Evolutionary conservation across 2,797 vertebrate genomes (phyloP), one percentile per base, ranked within the genome.

Genomic region (Molothrus ater): DNA sequence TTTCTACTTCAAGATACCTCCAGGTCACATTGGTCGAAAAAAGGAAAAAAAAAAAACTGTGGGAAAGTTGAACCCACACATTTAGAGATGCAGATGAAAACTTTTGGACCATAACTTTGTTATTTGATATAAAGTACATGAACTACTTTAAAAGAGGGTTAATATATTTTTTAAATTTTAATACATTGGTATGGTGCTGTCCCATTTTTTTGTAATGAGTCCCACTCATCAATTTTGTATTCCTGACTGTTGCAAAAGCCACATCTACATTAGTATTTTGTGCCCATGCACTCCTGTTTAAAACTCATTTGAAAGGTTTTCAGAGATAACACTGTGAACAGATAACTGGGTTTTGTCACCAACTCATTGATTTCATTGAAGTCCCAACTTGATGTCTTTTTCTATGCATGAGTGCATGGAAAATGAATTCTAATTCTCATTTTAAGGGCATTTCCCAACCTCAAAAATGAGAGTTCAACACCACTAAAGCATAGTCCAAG

Each of bases 1-100:
- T 93, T 97, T 95, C 76, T 80, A 91, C 82, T 95, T 53, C 70
- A 96, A 97, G 84, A 94, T 87, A 93, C 70, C 92, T 95, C 83
- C 92, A 96, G 96, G 96, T 96, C 93, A 97, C 45, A 60, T 1
- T 63, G 42, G 74, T 70, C 31, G 56, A 63, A 91, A 92, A 57
- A 73, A 18, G 1, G 5, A 1, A 7, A 65, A 56, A 56, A 56
- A 50, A 56, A 56, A 47, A 63, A 54, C 4, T 7, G n/a, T 32
- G 10, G 22, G 10, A 81, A 95, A 92, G 40, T 63, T 79, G 64
- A 86, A 65, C 13, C 31, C 21, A 69, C 9, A 69, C 45, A 79
- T 66, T 70, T 75, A 78, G 36, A 88, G 36, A 78, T 40, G 13
- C 14, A 92, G 50, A 56, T 34, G 14, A 65, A 53, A n/a, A 18